Conservation (phyloP, 2,113 vertebrate species). For the Chaetodon trifascialis region DNA sequence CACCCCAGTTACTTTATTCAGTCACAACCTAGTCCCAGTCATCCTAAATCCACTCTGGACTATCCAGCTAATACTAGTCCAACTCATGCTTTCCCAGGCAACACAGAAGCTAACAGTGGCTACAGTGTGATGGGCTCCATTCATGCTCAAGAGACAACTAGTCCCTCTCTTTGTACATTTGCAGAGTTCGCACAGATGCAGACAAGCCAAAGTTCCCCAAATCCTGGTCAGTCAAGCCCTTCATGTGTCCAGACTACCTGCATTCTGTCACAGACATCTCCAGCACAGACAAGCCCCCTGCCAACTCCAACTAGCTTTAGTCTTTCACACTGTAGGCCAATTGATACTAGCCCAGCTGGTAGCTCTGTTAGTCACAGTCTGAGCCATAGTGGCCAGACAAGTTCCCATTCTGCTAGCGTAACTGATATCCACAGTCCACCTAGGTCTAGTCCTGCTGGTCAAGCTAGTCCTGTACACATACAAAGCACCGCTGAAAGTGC, state of each 20-base stretch:
- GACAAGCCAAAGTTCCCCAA: not conserved
- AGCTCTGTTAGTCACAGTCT: slow-evolving; percentile 29
- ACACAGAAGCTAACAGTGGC: not conserved
- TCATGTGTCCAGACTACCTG: slow-evolving; percentile 14
- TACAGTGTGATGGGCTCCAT: not conserved
- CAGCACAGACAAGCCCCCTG: slow-evolving; percentile 16
- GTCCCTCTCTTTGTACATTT: slow-evolving; percentile 5
- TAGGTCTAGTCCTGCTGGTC: slow-evolving; percentile 71
- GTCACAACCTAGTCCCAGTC: slow-evolving; percentile 7
- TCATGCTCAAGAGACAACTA: not conserved
- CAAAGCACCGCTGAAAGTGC: slow-evolving; percentile 31
- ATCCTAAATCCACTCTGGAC: not conserved
- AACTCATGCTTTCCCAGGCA: not conserved
- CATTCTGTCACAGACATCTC: slow-evolving; percentile 16
- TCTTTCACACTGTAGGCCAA: slow-evolving; percentile 62
- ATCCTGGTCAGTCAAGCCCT: slow-evolving; percentile 16
- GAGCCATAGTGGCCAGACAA: slow-evolving; percentile 9
- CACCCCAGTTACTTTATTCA: not conserved
- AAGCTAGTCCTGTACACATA: slow-evolving; percentile 63
- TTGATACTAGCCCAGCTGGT: slow-evolving; percentile 14
- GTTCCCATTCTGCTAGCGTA: not conserved
- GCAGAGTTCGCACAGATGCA: not conserved
- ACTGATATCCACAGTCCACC: slow-evolving; percentile 40
- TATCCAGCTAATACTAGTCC: not conserved
- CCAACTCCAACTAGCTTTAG: slow-evolving; percentile 31